Base-by-base conservation (phyloP, 2,797 vertebrate species). In the Atherinosoma microstoma region DNA sequence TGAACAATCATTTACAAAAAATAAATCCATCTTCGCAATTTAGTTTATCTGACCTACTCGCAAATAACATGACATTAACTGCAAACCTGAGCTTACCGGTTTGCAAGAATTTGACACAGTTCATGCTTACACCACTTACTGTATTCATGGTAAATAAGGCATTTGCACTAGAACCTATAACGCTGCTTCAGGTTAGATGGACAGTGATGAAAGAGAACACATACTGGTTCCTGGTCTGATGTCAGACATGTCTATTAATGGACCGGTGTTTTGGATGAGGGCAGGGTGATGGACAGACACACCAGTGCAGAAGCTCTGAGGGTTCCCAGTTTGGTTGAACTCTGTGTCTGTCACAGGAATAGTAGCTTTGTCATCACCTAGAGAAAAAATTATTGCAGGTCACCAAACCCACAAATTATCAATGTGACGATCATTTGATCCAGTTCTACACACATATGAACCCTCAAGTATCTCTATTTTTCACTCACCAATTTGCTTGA, bases 231-330 rank as follows among this genome's bases (percentile, higher is more conserved):
- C 98, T 1, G 98, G 98, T 74, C 98, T 96, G 87, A 99, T 99
- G 91, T 99, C 98, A 0, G 98, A 99, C 98, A 99, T 99, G 90
- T 99, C 98, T 24, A 99, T 99, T 93, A 99, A 94, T 35, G 98
- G 98, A 1, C 98, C 98, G 0, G 98, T 97, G 94, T 98, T 99
- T 93, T 99, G 98, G 90, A 99, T 98, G 90, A 99, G 96, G 63
- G 97, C 97, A 0, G 97, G 98, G 74, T 98, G 98, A 64, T 99
- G 98, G 79, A 99, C 94, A 0, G 98, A 99, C 64, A 99, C 98
- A 0, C 98, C 98, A 0, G 98, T 98, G 87, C 98, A 99, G 91
- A 99, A 99, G 87, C 97, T 99, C 92, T 99, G 98, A 0, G 98
- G 97, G 85, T 99, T 99, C 78, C 98, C 98, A 0, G 97, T 96